Percentiles rank a stretch among this genome's conserved stretches.
Conservation (phyloP, 2,888 invertebrate species). For the Endomychus coccineus region DNA sequence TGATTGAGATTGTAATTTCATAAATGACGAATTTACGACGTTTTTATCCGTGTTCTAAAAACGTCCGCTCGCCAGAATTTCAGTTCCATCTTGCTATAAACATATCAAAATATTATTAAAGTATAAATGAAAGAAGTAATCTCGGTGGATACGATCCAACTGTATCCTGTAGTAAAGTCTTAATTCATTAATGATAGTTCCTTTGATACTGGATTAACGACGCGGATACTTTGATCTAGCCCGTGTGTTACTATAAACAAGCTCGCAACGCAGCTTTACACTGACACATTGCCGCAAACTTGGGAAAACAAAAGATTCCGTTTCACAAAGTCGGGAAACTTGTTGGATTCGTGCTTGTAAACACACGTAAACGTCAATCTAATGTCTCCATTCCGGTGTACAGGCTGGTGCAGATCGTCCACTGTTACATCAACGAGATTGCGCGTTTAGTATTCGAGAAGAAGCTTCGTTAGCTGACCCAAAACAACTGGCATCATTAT, state of each 20-base stretch:
- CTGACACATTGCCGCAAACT: conserved; percentile 35
- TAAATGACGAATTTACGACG: no score
- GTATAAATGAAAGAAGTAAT: conserved; percentile 36
- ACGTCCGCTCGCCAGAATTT: no score
- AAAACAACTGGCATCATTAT: no score
- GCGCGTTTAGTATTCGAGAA: no score
- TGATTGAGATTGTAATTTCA: no score
- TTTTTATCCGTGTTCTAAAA: no score
- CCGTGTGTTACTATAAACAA: conserved; percentile 40
- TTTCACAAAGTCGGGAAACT: conserved; percentile 32
- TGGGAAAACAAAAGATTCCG: conserved; percentile 41
- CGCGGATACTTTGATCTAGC: conserved; percentile 40
- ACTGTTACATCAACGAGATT: no score
- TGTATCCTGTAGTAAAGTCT: conserved; percentile 43
- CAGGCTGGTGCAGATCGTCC: no score
- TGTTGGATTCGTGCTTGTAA: conserved; percentile 14
- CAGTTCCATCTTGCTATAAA: conserved; percentile 24
- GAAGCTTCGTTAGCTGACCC: no score
- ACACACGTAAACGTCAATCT: conserved; percentile 17
- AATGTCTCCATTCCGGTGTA: no score
- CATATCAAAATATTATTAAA: conserved; percentile 42
- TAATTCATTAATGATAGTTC: conserved; percentile 44
- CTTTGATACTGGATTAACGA: conserved; percentile 45
- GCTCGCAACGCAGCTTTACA: conserved; percentile 34
- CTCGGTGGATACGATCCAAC: conserved; percentile 40